phyloP scores from a whole-genome alignment of 2,888 invertebrate genomes.

The Linnaemya vulpina region DNA sequence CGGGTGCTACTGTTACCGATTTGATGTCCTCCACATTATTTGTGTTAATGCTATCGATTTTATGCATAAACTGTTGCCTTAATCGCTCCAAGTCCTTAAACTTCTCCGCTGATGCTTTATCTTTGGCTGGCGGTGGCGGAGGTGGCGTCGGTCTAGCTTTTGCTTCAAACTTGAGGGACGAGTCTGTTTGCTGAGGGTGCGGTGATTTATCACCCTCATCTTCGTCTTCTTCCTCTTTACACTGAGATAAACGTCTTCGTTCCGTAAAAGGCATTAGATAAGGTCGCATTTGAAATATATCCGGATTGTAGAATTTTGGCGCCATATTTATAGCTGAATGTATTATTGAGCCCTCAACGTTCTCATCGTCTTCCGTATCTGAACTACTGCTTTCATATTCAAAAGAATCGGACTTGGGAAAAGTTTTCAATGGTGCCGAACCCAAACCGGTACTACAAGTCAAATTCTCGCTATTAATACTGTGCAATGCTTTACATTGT shows the following conservation, averaged over 20 bases:
- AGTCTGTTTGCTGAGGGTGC: slow-evolving; percentile 68
- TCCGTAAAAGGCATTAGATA: slow-evolving; percentile 85
- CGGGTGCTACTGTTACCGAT: slow-evolving; percentile 75
- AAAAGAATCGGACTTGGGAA: slow-evolving; percentile 76
- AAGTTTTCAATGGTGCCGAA: slow-evolving; percentile 68
- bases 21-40: slow-evolving; percentile 79
- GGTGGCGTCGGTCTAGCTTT: slow-evolving; percentile 74
- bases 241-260: slow-evolving; percentile 89
- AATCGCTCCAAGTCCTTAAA: slow-evolving; percentile 80
- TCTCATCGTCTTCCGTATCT: slow-evolving; percentile 75
- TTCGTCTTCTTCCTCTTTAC: slow-evolving; percentile 93
- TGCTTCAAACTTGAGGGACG: slow-evolving; percentile 66
- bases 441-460: slow-evolving; percentile 72
- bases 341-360: slow-evolving; percentile 68
- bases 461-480: slow-evolving; percentile 61
- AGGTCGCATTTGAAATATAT: slow-evolving; percentile 78
- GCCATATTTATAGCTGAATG: slow-evolving; percentile 74
- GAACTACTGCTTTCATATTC: slow-evolving; percentile 79
- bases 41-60: slow-evolving; percentile 82
- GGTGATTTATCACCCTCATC: slow-evolving; percentile 84
- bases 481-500: slow-evolving; percentile 41
- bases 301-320: slow-evolving; percentile 74
- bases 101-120: slow-evolving; percentile 78
- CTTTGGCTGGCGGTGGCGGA: slow-evolving; percentile 78
- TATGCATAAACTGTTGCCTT: slow-evolving; percentile 82